Base-by-base conservation (phyloP, 2,888 invertebrate genomes). In the Copidosoma aretas region DNA sequence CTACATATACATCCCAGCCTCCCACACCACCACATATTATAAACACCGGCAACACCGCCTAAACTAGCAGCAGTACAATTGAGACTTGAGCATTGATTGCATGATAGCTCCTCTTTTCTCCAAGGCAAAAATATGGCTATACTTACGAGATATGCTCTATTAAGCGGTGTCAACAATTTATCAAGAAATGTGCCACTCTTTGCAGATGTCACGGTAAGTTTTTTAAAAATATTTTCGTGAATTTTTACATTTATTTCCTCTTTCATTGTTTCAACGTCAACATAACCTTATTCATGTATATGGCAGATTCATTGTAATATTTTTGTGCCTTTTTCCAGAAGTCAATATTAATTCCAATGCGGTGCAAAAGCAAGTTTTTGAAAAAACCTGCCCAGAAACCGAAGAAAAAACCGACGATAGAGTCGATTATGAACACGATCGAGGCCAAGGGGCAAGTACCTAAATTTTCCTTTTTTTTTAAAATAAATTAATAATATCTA, bases 401-500 rank as follows among this genome's bases (percentile, higher is more conserved):
- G 32, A 61, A 68, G 60, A 56, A 73, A 54, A 72, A 75, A 56
- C 62, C 66, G 14, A 77, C 75, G 53, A 61, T 79, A 59, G 77
- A 79, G 56, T 77, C 79, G 60, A 73, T 75, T 53, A 73, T 73
- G 46, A 63, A 76, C 43, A 81, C 83, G 41, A 76, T 84, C 62
- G 75, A 77, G 51, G 67, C 75, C 17, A 80, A 77, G 63, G 85
- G 85, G 83, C 83, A 72, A 83, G 78, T 46, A 15, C 69, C 67
- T n/a, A n/a, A n/a, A 75, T 14, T 10, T 41, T 73, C 39, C 79
- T 94, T 94, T 63, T 95, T 94, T 81, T 84, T 94, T n/a, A n/a
- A n/a, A n/a, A n/a, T n/a, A n/a, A n/a, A n/a, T n/a, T n/a, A n/a
- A n/a, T n/a, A n/a, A n/a, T n/a, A n/a, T n/a, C n/a, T n/a, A n/a